Base-by-base conservation (phyloP, 2,888 invertebrate species). In the Drosophila borborema region DNA sequence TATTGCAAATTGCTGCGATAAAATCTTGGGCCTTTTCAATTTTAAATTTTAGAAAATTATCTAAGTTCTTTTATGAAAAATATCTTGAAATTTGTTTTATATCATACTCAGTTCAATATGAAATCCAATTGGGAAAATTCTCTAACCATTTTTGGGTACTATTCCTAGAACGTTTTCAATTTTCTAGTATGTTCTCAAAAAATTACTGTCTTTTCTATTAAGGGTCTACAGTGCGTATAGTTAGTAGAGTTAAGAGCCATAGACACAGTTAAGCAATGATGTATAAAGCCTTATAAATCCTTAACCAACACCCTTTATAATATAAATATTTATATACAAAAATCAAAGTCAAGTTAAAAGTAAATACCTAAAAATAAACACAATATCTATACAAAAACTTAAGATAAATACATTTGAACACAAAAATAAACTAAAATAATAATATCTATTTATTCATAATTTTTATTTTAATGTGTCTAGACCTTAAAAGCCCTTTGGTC, bases 331-430 rank as follows among this genome's bases (percentile, higher is more conserved):
- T 18, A 40, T 28, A 28, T 46, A 36, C 23, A 18, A 23, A 49
- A 45, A 48, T 36, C 28, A 61, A 38, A 70, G 2, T 36, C 18
- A 20, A 23, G 6, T 46, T 28, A 16, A 46, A 46, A 9, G 16
- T 36, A 45, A 45, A 55, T 1, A 62, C 23, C 16, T 49, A 55
- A 41, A 48, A 54, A 12, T 9, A 31, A 16, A 38, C 0, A 6
- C 23, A 43, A 8, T 69, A 55, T 38, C 54, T 70, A 61, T 34
- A n/a, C 51, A 72, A 49, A 53, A 51, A 45, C 31, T 58, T 68
- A 51, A 23, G 8, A 16, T 46, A 23, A 46, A 46, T 46, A 23
- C 23, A 45, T 20, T 23, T 38, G 1, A 23, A 18, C 16, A 34
- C 23, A 65, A 49, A 67, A 18, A n/a, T 48, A 8, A 62, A 14